phyloP scores from a whole-genome alignment of 2,113 vertebrate genomes.

The Heterocephalus glaber region DNA sequence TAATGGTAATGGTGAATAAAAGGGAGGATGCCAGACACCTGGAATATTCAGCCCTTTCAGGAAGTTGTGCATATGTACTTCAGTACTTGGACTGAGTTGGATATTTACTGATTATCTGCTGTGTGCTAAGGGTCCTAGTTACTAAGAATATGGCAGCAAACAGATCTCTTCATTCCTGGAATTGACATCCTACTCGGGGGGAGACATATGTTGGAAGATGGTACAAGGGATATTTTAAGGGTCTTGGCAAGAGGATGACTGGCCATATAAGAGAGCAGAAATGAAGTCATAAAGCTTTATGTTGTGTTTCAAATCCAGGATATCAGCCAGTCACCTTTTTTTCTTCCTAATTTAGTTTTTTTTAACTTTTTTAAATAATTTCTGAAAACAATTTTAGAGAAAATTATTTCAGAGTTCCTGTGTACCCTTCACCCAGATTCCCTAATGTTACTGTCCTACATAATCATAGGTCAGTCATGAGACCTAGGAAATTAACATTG shows the following conservation, averaged over 20 bases:
- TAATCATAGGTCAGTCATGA: not conserved
- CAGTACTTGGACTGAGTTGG: not conserved
- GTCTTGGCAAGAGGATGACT: not conserved
- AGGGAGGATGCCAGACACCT: not conserved
- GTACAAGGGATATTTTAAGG: not conserved
- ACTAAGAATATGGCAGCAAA: not conserved
- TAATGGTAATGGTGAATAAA: not conserved
- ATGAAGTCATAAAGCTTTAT: not conserved
- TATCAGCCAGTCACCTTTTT: not conserved
- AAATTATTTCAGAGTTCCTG: not conserved
- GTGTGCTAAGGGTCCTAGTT: not conserved
- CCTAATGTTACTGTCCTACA: not conserved
- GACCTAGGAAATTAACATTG: not conserved
- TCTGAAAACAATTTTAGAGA: not conserved
- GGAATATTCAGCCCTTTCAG: not conserved
- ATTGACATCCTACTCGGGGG: not conserved
- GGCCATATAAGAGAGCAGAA: not conserved
- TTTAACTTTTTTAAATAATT: not conserved
- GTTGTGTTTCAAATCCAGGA: not conserved
- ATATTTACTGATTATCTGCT: not conserved
- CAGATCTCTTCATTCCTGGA: not conserved
- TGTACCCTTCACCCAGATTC: not conserved
- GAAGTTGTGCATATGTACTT: not conserved
- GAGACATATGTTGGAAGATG: not conserved
- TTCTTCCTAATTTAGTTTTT: not conserved